Evolutionary conservation across 1,140 invertebrate species (phyloP), one percentile per base, ranked within the genome.

Genomic region (Laodelphax striatellus): DNA sequence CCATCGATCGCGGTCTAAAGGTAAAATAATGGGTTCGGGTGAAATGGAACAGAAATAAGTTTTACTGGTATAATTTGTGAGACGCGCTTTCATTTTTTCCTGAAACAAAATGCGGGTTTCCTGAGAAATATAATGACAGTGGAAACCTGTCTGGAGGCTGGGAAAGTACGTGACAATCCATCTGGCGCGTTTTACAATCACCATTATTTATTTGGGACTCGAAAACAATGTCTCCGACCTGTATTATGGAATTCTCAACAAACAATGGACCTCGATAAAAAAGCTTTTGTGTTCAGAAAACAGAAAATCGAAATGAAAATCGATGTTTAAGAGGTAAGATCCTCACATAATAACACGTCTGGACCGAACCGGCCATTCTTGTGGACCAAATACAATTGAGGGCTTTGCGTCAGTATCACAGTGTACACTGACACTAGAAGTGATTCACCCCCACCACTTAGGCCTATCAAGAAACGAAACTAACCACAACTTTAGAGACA

Each of bases 201-300:
- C 46, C 46, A 50, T 50, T 50, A 50, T 50, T 50, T 50, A 50
- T 50, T 19, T 50, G 46, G 46, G 46, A 50, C 16, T 50, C 46
- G 21, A 22, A 50, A 50, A 50, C 46, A 50, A 50, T 50, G 46
- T 50, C 46, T 50, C 46, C 46, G 21, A 50, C 21, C 21, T 50
- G 21, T 50, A 38, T 38, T 38, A 50, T 50, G 46, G 46, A 50
- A 50, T 50, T 50, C 46, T 50, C 21, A 19, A 17, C 16, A 50
- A 50, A 50, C 46, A 50, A 50, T 50, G 46, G 21, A 17, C 34
- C 4, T 38, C 34, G 34, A 38, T 14, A 50, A 50, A 50, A 50
- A 50, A 50, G 16, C 21, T 17, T 50, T 19, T 50, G 21, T 22
- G 21, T 14, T 19, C 16, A 50, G 21, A 50, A 50, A 50, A 50